Evolutionary conservation across 1,140 invertebrate genomes (phyloP).

Genomic region (Pteromalus puparum): DNA sequence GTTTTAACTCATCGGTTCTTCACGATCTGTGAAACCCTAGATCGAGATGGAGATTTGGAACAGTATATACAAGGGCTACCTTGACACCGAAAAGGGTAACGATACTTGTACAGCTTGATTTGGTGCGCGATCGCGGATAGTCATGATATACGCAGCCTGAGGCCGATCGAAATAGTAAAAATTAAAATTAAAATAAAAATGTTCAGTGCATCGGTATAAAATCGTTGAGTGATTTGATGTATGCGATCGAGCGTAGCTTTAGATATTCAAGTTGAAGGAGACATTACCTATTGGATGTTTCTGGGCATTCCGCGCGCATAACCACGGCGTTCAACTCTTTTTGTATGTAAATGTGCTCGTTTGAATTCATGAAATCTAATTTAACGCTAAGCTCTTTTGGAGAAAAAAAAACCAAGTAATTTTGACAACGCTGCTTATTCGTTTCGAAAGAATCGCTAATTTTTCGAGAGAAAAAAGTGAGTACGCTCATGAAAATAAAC

Average conservation of each 20-base stretch:
- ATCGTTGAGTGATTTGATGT: too few species aligned
- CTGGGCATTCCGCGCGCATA: too few species aligned
- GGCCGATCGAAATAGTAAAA: too few species aligned
- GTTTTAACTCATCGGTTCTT: background rate
- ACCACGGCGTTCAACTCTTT: too few species aligned
- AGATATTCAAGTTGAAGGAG: background rate
- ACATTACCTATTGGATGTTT: background rate
- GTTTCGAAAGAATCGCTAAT: background rate
- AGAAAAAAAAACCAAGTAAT: too few species aligned
- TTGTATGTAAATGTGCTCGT: too few species aligned
- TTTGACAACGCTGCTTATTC: background rate
- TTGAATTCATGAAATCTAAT: too few species aligned
- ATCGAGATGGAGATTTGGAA: background rate
- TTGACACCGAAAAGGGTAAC: background rate
- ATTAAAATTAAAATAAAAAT: too few species aligned
- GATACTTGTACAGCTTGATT: background rate
- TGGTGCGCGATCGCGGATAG: background rate
- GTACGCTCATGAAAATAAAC: constrained; percentile 7
- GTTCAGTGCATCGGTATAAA: too few species aligned
- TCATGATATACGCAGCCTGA: too few species aligned
- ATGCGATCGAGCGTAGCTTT: too few species aligned
- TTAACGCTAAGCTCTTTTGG: too few species aligned
- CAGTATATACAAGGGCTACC: background rate
- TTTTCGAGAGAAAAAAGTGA: background rate
- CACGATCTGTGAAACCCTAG: background rate